Evolutionary conservation across 2,113 vertebrate species (phyloP), one percentile per base, ranked within the genome.

Genomic region (Pyrgilauda ruficollis): DNA sequence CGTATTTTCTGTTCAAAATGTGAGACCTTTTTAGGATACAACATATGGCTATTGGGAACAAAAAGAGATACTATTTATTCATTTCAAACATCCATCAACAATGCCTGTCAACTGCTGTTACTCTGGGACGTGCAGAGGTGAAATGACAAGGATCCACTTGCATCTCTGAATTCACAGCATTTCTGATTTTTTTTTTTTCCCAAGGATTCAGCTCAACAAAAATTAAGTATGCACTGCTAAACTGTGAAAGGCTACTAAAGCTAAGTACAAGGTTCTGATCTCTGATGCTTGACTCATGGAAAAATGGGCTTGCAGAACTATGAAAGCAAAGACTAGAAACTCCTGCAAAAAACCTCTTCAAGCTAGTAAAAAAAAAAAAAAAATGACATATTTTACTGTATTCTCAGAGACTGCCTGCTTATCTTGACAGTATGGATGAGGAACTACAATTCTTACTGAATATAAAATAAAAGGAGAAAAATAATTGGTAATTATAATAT

Each of bases 1-100:
- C 17, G 7, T 16, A 58, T 39, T 80, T 87, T 84, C 47, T 70
- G 43, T 84, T 91, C 58, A 59, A 80, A 87, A 61, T 22, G 8
- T 35, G 43, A 90, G 53, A 56, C 20, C 73, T 81, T 81, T 79
- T 83, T 63, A 86, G 63, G 73, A 95, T 84, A 93, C 56, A 92
- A 67, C 59, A 96, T 41, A 50, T 89, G 58, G 37, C 50, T 66
- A 79, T 58, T 53, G 17, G 49, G 64, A 96, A 89, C 37, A 49
- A 85, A 70, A 96, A 85, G n/a, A 81, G 17, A 10, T 20, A 58
- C n/a, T 33, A 64, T 70, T 53, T 62, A 64, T 64, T 90, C 13
- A 61, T 92, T 97, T 94, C 78, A 91, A 82, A 80, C 31, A 91
- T 66, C 82, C 92, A 92, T 85, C 94, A 93, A 52, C 58, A 95